A percentile compares a stretch with the other conserved stretches of the same genome.
Conservation (phyloP, 2,797 vertebrate genomes). For the Ptychobarbus kaznakovi region DNA sequence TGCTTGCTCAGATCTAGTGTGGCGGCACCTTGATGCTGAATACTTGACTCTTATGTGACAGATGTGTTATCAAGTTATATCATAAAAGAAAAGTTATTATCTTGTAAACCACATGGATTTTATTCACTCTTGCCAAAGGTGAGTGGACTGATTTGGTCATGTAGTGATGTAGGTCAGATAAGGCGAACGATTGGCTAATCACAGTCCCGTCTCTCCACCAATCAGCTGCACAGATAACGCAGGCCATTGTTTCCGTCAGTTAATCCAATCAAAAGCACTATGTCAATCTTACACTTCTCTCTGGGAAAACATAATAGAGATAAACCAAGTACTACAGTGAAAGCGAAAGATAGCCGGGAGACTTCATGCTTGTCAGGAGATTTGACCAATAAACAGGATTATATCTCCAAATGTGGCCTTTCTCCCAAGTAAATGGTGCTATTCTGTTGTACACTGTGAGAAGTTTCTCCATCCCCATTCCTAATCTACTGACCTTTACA, state of each 20-base stretch:
- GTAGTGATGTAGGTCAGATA: conserved; percentile 8
- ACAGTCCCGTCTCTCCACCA: conserved; percentile 21
- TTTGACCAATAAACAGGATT: conserved; percentile 43
- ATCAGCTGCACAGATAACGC: conserved; percentile 49
- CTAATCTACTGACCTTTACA: conserved; percentile 14
- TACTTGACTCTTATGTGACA: not conserved
- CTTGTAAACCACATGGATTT: not conserved
- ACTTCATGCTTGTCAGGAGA: conserved; percentile 12
- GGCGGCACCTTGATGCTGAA: not conserved
- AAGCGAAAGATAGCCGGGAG: conserved; percentile 13
- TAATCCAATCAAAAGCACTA: conserved; percentile 40
- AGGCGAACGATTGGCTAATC: conserved; percentile 6
- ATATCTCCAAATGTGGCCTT: conserved; percentile 10
- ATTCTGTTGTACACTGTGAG: conserved; percentile 3
- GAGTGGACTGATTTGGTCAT: not conserved
- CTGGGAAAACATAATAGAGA: conserved; percentile 27
- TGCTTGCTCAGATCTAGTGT: not conserved
- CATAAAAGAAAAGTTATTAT: conserved; percentile 5
- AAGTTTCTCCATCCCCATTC: not conserved
- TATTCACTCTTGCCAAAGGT: conserved; percentile 2
- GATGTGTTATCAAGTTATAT: not conserved
- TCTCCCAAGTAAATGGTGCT: conserved; percentile 21
- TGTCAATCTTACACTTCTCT: conserved; percentile 33
- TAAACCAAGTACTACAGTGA: conserved; percentile 13
- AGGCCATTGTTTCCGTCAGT: conserved; percentile 51